Evolutionary conservation across 2,113 vertebrate species (phyloP), one percentile per base, ranked within the genome.

Genomic region (Lonchura striata): DNA sequence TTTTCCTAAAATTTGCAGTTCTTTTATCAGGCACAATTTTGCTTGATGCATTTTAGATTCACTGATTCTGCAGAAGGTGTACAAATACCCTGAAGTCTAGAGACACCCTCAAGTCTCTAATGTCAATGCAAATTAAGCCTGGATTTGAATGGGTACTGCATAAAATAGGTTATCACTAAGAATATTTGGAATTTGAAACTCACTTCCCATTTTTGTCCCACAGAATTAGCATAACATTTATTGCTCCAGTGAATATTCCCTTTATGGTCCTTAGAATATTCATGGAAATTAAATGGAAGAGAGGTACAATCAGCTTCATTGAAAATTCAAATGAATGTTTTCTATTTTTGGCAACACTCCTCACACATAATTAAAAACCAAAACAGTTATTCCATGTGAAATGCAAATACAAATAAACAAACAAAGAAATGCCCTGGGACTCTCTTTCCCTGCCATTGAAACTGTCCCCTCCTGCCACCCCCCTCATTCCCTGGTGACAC

Each of bases 271-370:
- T 41, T 13, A 94, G 78, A 87, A 94, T 88, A 92, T 95, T 96
- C 66, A 90, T 92, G 79, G 63, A 94, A 96, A 87, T 90, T 23
- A 93, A 96, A 82, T 60, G 41, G 37, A 85, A 85, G 57, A 82
- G 61, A 93, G 61, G 92, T 82, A 93, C 84, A 96, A 89, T 87
- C 87, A 37, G 61, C 57, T 80, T 93, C 61, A 94, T 94, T 95
- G 88, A 94, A 93, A 93, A 93, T 94, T 94, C 61, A 76, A 93
- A 96, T 88, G 15, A 93, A 76, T 60, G 24, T 75, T 95, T 94
- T 91, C 92, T 74, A 56, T 89, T 94, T 93, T 68, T 95, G 95
- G 85, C 94, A 90, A 42, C n/a, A 53, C 53, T 93, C 61, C 79
- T 77, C 54, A 72, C 33, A 49, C 53, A 85, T 60, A 70, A 69